Evolutionary conservation across 2,797 vertebrate species (phyloP), one percentile per base, ranked within the genome.

Genomic region (Semaprochilodus insignis): DNA sequence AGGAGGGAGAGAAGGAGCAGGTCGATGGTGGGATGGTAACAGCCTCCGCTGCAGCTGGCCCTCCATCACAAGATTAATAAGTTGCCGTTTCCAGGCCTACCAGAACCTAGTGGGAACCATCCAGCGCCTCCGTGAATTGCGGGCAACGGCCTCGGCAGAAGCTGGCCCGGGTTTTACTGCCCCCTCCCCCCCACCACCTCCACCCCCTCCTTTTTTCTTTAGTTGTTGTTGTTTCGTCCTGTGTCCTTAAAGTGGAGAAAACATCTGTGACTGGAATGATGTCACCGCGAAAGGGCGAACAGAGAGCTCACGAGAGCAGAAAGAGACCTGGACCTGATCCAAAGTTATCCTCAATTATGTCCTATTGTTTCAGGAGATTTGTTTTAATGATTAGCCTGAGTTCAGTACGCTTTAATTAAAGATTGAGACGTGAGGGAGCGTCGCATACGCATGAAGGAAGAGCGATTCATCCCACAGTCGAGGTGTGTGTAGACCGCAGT

Each of bases 21-120:
- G 94, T 95, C 95, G 94, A 93, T 95, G 93, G 95, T 95, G 95
- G 96, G 96, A 96, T 96, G 95, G 95, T 94, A 93, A 92, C 93
- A 95, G 96, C 96, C 95, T 96, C 91, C 90, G 94, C 95, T 97
- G 97, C 97, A 98, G 98, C 97, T 99, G 97, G 96, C 96, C 93
- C 95, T 96, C 96, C 96, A 97, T 97, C 97, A 97, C 97, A 96
- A 99, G 97, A 99, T 98, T 98, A 99, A 99, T 99, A 99, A 98
- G 96, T 96, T 94, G 96, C 96, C 94, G 97, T 99, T 97, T 97
- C 97, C 98, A 97, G 96, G 97, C 96, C 97, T 96, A 99, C 98
- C 96, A 96, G 96, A 98, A 96, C 95, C 96, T 96, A 97, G 96
- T 97, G 97, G 97, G 97, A 99, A 99, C 96, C 95, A 99, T 99